Percentiles rank a stretch among this genome's conserved stretches.
phyloP scores from a whole-genome alignment of 2,888 invertebrate genomes.

The Steinernema hermaphroditum region DNA sequence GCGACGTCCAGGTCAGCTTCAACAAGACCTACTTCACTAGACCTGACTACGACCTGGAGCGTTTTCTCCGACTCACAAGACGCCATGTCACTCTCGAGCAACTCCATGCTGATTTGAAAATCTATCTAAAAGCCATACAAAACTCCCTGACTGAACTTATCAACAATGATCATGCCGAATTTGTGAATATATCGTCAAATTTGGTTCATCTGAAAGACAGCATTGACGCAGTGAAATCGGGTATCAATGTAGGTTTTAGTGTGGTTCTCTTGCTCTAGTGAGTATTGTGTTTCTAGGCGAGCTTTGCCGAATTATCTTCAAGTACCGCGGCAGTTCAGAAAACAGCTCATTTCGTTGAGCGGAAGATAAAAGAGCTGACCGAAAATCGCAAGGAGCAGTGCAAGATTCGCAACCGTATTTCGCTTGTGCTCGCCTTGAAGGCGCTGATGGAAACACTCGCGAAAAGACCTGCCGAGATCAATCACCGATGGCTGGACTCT shows the following conservation, averaged over 20 bases:
- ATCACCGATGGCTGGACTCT: background rate
- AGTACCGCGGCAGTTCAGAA: constrained; percentile 37
- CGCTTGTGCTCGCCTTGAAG: constrained; percentile 32
- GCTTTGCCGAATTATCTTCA: constrained; percentile 3
- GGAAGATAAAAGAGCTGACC: constrained; percentile 51
- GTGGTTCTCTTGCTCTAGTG: too few species aligned
- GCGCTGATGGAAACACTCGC: background rate
- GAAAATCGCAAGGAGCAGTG: constrained; percentile 36
- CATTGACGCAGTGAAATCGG: constrained; percentile 56
- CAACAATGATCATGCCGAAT: constrained; percentile 95
- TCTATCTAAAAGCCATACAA: constrained; percentile 86
- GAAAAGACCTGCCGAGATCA: background rate
- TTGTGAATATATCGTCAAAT: constrained; percentile 92
- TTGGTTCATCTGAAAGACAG: constrained; percentile 71
- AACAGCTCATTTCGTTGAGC: constrained; percentile 53
- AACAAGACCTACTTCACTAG: constrained; percentile 77
- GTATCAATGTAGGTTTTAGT: constrained; percentile 47
- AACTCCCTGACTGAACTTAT: constrained; percentile 86
- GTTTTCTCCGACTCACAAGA: constrained; percentile 76
- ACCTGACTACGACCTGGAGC: constrained; percentile 88
- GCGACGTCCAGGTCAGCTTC: constrained; percentile 74
- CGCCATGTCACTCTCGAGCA: constrained; percentile 55
- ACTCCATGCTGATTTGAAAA: constrained; percentile 74
- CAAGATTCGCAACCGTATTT: constrained; percentile 39
- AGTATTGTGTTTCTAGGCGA: background rate